Percentiles rank a stretch among this genome's conserved stretches.
phyloP scores from a whole-genome alignment of 2,888 invertebrate species.

The Apamea sordens region DNA sequence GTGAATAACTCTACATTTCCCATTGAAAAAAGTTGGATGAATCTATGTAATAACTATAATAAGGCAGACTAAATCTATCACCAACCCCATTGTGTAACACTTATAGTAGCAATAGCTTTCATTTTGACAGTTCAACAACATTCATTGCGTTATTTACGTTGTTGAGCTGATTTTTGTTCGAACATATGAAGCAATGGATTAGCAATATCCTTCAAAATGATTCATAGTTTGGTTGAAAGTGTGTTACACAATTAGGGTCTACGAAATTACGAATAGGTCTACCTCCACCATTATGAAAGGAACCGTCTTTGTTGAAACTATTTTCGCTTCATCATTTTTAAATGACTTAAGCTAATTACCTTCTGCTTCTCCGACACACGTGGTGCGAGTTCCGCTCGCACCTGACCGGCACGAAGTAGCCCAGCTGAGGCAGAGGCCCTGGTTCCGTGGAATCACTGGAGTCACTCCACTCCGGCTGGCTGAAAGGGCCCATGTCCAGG shows the following conservation, averaged over 20 bases:
- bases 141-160: neutral
- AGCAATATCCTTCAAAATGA: too few relatives aligned
- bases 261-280: too few relatives aligned
- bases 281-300: neutral
- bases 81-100: neutral
- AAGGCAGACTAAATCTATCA: neutral
- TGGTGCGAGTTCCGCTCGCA: conserved; percentile 85
- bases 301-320: neutral
- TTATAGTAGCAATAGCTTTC: neutral
- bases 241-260: neutral
- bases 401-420: conserved; percentile 91
- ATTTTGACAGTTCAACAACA: neutral
- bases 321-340: neutral
- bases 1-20: neutral
- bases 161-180: neutral
- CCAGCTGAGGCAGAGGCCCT: conserved; percentile 88
- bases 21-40: neutral
- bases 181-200: neutral
- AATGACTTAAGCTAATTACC: conserved; percentile 72
- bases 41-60: neutral
- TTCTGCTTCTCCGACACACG: conserved; percentile 87
- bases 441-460: conserved; percentile 85
- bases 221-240: neutral
- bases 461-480: conserved; percentile 88
- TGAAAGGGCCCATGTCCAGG: conserved; percentile 82